Base-by-base conservation (phyloP, 2,113 vertebrate species). In the Bufo gargarizans region DNA sequence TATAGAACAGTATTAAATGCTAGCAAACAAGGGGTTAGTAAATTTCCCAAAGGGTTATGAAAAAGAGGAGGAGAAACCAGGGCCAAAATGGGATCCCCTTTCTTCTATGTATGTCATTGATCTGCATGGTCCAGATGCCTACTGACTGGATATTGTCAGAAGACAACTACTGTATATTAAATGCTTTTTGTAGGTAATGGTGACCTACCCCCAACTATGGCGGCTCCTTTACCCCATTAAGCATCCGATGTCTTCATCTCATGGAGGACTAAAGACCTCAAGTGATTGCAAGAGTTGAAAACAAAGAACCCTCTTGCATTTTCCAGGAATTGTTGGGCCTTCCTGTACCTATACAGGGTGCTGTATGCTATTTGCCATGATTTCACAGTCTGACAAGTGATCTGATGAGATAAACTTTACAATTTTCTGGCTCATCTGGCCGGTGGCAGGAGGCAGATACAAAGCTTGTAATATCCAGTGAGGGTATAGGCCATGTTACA, bases 341-440 rank as follows among this genome's bases (percentile, higher is more conserved):
- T 20, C 20, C 45, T 76, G 43, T 47, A 47, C 47, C 71, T 45
- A 17, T 6, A 47, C n/a, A 17, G 55, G 19, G 47, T 20, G 9
- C 81, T 16, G 81, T 6, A 71, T 17, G 77, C 49, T 17, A 87
- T 33, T 76, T 20, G 63, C 63, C 33, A 12, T 16, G 82, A 82
- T 90, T 90, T 86, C 85, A 91, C 89, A 89, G 82, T 90, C 82
- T 0, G 1, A 87, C 87, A 92, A 86, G 84, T 50, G 59, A 63
- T 58, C 89, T 91, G 69, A 76, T 19, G 79, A 88, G 63, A 90
- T 59, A 17, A 43, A 92, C 85, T 83, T 90, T 86, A 90, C 90
- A 92, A 92, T 81, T 92, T 92, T 89, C 89, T 90, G 89, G 88
- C 90, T 92, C 85, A 88, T 92, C 86, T 89, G 86, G 58, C 77